A percentile compares a stretch with the other conserved stretches of the same genome.
These are phyloP conservation scores for Progne subis DNA, from an alignment of 2,113 vertebrate genomes.

Conservation along the genomic window DNA sequence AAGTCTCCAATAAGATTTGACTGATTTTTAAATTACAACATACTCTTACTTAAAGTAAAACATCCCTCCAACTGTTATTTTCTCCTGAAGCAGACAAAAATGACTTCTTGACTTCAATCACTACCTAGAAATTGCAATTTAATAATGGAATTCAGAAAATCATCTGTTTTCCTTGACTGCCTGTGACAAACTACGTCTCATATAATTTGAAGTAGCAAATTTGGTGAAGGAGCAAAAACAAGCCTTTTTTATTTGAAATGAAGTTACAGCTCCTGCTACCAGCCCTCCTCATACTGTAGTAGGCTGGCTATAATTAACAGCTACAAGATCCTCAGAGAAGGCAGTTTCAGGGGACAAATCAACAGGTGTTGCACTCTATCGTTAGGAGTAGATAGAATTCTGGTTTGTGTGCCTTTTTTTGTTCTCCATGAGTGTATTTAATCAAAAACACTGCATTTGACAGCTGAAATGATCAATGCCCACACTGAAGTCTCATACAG, in stretches of 20 bases:
- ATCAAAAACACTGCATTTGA: background rate
- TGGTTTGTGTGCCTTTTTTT: background rate
- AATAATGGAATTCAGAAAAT: background rate
- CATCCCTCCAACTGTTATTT: background rate
- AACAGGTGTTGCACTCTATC: accelerated
- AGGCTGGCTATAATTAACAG: background rate
- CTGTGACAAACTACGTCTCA: background rate
- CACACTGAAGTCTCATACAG: background rate
- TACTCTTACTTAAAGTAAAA: background rate
- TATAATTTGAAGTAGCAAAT: background rate
- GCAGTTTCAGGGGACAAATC: background rate
- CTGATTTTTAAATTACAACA: background rate
- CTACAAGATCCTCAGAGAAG: background rate
- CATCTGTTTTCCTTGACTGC: background rate
- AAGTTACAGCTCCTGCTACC: background rate
- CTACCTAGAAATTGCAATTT: background rate
- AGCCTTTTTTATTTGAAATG: background rate
- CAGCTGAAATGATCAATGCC: background rate
- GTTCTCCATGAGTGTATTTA: background rate
- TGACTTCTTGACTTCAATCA: background rate
- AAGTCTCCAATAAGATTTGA: background rate
- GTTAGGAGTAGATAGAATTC: background rate
- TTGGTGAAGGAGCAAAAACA: background rate
- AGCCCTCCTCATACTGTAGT: background rate
- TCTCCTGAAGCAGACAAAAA: background rate